Evolutionary conservation across 30 jellyfish, hydroid and myxozoan genomes (phyloP).

Genomic region (Phacellophora camtschatica): DNA sequence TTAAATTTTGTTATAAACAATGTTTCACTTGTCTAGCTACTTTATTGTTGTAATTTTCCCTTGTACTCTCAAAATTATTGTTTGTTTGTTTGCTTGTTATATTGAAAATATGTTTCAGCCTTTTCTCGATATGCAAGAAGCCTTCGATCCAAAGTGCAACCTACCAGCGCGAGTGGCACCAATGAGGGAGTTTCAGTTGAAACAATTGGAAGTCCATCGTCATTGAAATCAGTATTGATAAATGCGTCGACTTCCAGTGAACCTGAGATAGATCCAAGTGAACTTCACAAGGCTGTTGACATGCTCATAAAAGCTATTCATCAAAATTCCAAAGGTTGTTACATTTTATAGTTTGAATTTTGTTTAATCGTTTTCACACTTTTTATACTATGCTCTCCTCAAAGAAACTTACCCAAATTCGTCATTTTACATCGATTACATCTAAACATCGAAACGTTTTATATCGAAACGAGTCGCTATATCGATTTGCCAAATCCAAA

Average conservation of each 20-base stretch:
- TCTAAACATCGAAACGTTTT: too few species aligned
- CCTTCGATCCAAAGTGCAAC: too few species aligned
- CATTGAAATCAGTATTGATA: slow-evolving; percentile 1
- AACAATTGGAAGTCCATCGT: slow-evolving; percentile 11
- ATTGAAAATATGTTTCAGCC: too few species aligned
- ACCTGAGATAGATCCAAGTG: slow-evolving; percentile 61
- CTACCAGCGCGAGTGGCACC: not conserved
- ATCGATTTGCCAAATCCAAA: too few species aligned
- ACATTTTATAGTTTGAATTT: not conserved
- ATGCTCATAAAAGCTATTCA: slow-evolving; percentile 70
- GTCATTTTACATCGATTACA: too few species aligned
- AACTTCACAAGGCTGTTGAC: slow-evolving; percentile 69
- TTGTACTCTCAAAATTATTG: too few species aligned
- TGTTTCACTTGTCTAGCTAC: too few species aligned
- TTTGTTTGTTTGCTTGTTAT: too few species aligned
- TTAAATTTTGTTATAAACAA: too few species aligned
- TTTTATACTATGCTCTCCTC: not conserved
- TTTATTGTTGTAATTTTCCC: too few species aligned
- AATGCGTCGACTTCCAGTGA: slow-evolving; percentile 2
- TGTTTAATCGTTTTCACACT: not conserved
- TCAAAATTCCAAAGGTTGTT: slow-evolving; percentile 47
- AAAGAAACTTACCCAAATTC: not conserved
- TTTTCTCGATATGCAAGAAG: too few species aligned
- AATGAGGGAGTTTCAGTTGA: not conserved
- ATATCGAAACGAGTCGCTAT: too few species aligned